Evolutionary conservation across 2,797 vertebrate genomes (phyloP), one percentile per base, ranked within the genome.

Genomic region (Sternarchorhynchus goeldii): DNA sequence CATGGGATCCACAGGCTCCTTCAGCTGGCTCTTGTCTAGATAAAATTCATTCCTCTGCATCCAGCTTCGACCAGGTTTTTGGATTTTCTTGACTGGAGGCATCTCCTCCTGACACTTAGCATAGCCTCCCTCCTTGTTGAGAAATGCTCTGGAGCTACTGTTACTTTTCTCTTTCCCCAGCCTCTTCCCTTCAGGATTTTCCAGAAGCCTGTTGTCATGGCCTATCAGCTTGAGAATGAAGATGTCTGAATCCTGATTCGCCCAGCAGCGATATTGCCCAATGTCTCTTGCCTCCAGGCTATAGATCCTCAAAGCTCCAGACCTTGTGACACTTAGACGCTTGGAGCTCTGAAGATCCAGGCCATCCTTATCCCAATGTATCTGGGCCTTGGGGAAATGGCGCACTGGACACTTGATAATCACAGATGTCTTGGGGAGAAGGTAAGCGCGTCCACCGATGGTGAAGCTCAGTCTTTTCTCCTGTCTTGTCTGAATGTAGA

Each of bases 211-310:
- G 86, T 93, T 91, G 85, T 94, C 92, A 0, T 90, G 88, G 0
- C 95, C 94, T 0, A 97, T 96, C 60, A 98, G 92, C 73, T 95
- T 95, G 8, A 98, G 92, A 5, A 93, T 90, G 8, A 95, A 93
- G 0, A 89, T 91, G n/a, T 95, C 94, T 0, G 87, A 93, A 4
- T 81, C 93, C 0, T 94, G 82, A 55, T 94, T 94, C 0, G 95
- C 94, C 0, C 95, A 14, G 66, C 96, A 98, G 5, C 88, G 90
- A 84, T 98, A 98, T 41, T 92, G 86, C 0, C 96, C 96, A 0
- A 93, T 92, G 60, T 98, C 94, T 0, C 80, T 14, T 0, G 90
- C 85, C 0, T 92, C 87, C 0, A 98, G 88, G 18, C 87, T 89
- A 12, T 93, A 94, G 82, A 98, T 94, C 73, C 95, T 96, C 70